Evolutionary conservation across 2,888 invertebrate genomes (phyloP), one percentile per base, ranked within the genome.

Genomic region (Ethmia dodecea): DNA sequence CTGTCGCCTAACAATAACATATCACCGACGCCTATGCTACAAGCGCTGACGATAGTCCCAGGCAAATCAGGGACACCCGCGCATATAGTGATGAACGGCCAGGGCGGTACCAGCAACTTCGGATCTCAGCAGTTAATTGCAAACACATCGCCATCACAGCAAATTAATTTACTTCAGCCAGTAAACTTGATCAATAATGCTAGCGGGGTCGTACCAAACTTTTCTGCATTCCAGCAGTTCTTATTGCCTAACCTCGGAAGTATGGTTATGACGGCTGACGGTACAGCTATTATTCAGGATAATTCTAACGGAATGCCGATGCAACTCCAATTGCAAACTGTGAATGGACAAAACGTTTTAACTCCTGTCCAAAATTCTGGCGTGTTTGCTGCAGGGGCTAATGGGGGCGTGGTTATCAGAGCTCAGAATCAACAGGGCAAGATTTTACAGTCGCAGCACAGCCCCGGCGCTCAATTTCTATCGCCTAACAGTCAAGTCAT

Each of bases 181-280:
- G 93, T 95, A 18, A 94, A 94, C 77, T 77, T 95, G 43, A 88
- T 94, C 40, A 94, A 93, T 35, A 89, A 91, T 31, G 81, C 90
- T 0, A 88, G 90, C 20, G 89, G 90, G 3, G 90, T 92, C 38
- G 90, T 93, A 46, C 91, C 92, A 31, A 93, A 93, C 61, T 92
- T 93, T 62, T 93, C 93, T 0, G 90, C 92, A 0, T 92, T 93
- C 50, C 95, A 94, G 62, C 95, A 95, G 60, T 92, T 95, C 52
- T 91, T 95, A 33, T 91, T 95, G 36, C 94, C 94, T 8, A 94
- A 94, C 47, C 76, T 93, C 2, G 90, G 93, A 9, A 93, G 94
- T 1, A 91, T 95, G 91, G 92, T 95, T 1, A 93, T 95, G 93
- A 91, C 93, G 6, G 91, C 94, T 0, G 93, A 93, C 55, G 92